Conservation (phyloP, 1,140 invertebrate genomes). For the Panonychus citri region DNA sequence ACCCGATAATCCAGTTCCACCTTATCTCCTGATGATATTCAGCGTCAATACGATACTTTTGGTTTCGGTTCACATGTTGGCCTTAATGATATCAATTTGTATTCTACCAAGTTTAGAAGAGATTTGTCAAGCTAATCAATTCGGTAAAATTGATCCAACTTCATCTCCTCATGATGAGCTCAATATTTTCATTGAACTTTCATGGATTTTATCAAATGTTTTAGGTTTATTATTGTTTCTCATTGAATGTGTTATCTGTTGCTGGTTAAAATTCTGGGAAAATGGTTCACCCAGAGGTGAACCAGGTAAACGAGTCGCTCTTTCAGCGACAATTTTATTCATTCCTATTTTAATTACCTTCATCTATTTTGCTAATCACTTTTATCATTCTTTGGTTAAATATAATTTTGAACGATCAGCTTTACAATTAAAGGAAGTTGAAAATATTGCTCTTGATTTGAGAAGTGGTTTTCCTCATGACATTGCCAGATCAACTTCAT, state of each 20-base stretch:
- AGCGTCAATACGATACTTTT: conserved; percentile 82
- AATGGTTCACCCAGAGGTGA: background rate
- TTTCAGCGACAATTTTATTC: conserved; percentile 38
- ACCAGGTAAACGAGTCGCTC: conserved; percentile 8
- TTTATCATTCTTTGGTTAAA: conserved; percentile 67
- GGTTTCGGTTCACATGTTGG: conserved; percentile 90
- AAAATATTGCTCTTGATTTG: conserved; percentile 29
- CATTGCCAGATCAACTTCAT: no score
- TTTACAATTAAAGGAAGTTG: conserved; percentile 54
- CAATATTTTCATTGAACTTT: conserved; percentile 62
- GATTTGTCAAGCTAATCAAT: background rate
- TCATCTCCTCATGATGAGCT: conserved; percentile 28
- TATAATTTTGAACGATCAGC: conserved; percentile 69
- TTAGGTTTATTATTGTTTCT: conserved; percentile 54
- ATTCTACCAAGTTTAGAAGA: conserved; percentile 1
- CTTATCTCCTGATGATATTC: conserved; percentile 65
- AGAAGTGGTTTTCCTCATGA: no score
- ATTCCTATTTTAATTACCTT: conserved; percentile 75
- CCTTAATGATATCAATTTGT: conserved; percentile 95
- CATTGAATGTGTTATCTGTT: conserved; percentile 76
- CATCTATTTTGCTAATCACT: conserved; percentile 71
- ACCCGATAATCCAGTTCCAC: conserved; percentile 36
- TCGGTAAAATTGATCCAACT: conserved; percentile 1
- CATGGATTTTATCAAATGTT: conserved; percentile 80
- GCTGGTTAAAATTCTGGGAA: conserved; percentile 36